A percentile compares a stretch with the other conserved stretches of the same genome.
Conservation (phyloP, 2,888 invertebrate species). For the Morpho deidamia region DNA sequence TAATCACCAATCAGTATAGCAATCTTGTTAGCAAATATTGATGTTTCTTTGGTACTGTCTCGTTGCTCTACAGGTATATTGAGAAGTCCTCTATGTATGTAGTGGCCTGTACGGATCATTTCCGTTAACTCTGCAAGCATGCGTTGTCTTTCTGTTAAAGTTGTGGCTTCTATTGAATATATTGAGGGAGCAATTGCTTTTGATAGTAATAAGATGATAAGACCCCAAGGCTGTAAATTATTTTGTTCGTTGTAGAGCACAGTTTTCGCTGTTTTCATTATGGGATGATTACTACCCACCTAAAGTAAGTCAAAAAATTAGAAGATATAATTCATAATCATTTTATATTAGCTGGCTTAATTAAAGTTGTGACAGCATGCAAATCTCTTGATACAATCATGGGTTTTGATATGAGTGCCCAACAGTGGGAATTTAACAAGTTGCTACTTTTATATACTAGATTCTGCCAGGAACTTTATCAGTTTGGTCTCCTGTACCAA, state of each 20-base stretch:
- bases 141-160: conserved; percentile 73
- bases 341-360: no score
- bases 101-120: conserved; percentile 91
- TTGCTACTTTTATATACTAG: no score
- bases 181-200: conserved; percentile 83
- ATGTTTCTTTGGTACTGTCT: conserved; percentile 79
- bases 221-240: conserved; percentile 91
- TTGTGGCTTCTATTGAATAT: conserved; percentile 72
- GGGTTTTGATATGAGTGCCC: no score
- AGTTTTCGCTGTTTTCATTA: conserved; percentile 90
- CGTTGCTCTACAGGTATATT: conserved; percentile 68
- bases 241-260: conserved; percentile 89
- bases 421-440: no score
- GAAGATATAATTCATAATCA: not conserved
- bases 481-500: no score
- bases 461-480: no score
- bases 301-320: conserved; percentile 28
- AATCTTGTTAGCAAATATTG: conserved; percentile 93
- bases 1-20: conserved; percentile 92
- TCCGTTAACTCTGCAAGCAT: conserved; percentile 84
- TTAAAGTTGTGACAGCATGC: no score
- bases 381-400: no score
- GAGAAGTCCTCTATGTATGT: conserved; percentile 84
- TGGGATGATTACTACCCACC: conserved; percentile 91
- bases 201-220: conserved; percentile 88